Base-by-base conservation (phyloP, 2,888 invertebrate species). In the Lissonota sp. region DNA sequence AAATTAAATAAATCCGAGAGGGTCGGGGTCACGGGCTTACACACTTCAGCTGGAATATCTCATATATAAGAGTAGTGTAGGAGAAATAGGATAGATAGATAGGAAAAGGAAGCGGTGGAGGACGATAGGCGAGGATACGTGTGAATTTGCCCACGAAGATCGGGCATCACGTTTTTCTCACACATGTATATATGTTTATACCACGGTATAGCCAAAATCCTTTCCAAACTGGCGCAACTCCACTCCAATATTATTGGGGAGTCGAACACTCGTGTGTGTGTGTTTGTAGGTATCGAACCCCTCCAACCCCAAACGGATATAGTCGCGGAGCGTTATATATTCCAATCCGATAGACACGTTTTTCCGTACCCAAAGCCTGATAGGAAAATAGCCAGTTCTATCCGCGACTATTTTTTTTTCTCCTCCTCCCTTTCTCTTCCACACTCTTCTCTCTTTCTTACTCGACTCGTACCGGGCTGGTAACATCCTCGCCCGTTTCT, bases 311-410 rank as follows among this genome's bases (percentile, higher is more conserved):
- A 26, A 26, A 26, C 26, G 26, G 26, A 26, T 26, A 26, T 26
- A 80, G 26, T 70, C 49, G 37, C 51, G 49, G 26, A 66, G 72
- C 37, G 84, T 87, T 87, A 86, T 87, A 86, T 85, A 88, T 88
- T 88, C 85, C 87, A 86, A 88, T 87, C 87, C 87, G 87, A 88
- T 87, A 85, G 86, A 88, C 85, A 86, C 87, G 84, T 85, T 86
- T 87, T 86, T 84, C 84, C 86, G 46, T 14, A 39, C 58, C 42
- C 69, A 66, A 62, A 69, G 49, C 37, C 83, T 84, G 88, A 89
- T 87, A 88, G 86, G 86, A 88, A 85, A 88, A 89, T 87, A 84
- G 87, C 80, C 83, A 83, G 79, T 84, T 86, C 83, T 40, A 86
- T 87, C 83, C 85, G 70, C 64, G 71, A 62, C 78, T 72, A 57